phyloP scores from a whole-genome alignment of 2,888 invertebrate genomes.

The Leuctra nigra region DNA sequence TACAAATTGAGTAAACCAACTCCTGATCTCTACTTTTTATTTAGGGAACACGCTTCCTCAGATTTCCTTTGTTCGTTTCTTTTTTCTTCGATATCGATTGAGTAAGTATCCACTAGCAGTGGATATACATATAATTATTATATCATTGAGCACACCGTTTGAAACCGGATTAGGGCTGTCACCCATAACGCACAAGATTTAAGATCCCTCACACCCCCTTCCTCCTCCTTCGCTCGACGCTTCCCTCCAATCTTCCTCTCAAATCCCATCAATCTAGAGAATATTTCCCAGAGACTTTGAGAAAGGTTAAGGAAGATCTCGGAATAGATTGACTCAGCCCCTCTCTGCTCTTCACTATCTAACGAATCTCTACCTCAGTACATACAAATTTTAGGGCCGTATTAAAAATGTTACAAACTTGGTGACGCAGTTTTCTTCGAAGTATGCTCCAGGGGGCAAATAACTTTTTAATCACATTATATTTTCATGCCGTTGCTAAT shows the following conservation, averaged over 20 bases:
- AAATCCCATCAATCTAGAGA: slow-evolving; percentile 12
- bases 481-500: too few species aligned
- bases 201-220: background rate
- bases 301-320: slow-evolving; percentile 7
- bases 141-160: slow-evolving; percentile 5
- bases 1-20: too few species aligned
- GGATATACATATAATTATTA: slow-evolving; percentile 9
- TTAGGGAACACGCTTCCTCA: too few species aligned
- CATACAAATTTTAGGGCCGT: slow-evolving; percentile 5
- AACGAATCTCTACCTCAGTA: background rate
- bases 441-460: too few species aligned
- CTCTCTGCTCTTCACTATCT: slow-evolving; percentile 7
- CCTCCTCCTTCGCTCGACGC: background rate
- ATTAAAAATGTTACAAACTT: too few species aligned
- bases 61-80: too few species aligned
- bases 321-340: slow-evolving; percentile 5
- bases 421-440: too few species aligned
- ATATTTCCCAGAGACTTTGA: slow-evolving; percentile 10
- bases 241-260: slow-evolving; percentile 6
- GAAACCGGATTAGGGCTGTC: background rate
- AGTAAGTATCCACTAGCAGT: too few species aligned
- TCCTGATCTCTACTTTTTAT: too few species aligned
- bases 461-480: too few species aligned
- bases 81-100: too few species aligned
- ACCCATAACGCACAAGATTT: slow-evolving; percentile 8